Base-by-base conservation (phyloP, 1,140 invertebrate species). In the Heliconius nattereri region DNA sequence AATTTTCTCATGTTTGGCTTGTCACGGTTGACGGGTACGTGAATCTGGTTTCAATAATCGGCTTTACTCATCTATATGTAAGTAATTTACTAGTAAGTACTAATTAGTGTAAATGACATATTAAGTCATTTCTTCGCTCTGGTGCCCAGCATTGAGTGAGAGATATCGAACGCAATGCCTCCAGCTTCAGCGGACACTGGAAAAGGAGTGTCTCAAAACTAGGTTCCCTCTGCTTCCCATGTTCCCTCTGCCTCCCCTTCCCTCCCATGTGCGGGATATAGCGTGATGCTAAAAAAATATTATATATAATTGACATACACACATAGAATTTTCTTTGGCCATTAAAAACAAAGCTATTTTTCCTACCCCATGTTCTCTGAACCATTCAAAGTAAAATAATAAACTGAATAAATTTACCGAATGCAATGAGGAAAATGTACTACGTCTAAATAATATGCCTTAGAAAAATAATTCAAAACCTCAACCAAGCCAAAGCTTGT, bases 1-100 rank as follows among this genome's bases (percentile, higher is more conserved):
- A 73, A 78, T 75, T 74, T 78, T 78, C 60, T 57, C 73, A 75
- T 78, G 73, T 78, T 76, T 73, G 74, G 20, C 76, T 78, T 78
- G 32, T 70, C 35, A 78, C 45, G 75, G 66, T 78, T 81, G 78
- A 78, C 35, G 32, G 29, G 72, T 76, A 54, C 20, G 26, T 66
- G 8, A 66, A 60, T 76, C 49, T 71, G 52, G 13, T 71, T 75
- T 79, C 0, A 52, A 26, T 78, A 74, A 78, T 78, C 49, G 52
- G 77, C 52, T 78, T 73, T 60, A 45, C 45, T 72, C 2, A 6
- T 19, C n/a, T 13, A 73, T 29, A 45, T 1, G 49, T 29, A 5
- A 45, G 7, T 73, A 7, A 20, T 52, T 52, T 52, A 19, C 5
- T 52, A 35, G 2, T 52, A 52, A 52, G 19, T 49, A 57, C 20